Conservation (phyloP, 2,888 invertebrate genomes). For the Labia minor region DNA sequence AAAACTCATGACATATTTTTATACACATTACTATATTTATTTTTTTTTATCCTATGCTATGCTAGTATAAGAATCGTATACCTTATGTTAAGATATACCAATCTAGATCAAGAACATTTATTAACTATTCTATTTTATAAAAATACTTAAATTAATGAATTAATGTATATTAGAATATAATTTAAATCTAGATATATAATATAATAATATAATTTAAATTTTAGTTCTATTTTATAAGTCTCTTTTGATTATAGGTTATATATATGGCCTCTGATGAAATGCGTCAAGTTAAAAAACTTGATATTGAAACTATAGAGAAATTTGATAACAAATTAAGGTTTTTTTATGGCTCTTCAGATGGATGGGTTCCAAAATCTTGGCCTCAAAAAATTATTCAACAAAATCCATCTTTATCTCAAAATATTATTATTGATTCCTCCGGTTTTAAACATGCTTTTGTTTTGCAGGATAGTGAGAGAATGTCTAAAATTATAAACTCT, state of each 20-base stretch:
- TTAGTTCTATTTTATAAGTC: too few relatives aligned
- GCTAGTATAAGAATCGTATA: too few relatives aligned
- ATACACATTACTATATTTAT: too few relatives aligned
- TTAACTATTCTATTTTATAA: too few relatives aligned
- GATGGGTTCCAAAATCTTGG: slow-evolving; percentile 70
- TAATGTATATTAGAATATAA: too few relatives aligned
- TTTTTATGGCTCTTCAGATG: slow-evolving; percentile 68
- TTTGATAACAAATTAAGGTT: slow-evolving; percentile 57
- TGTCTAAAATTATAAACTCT: slow-evolving; percentile 38
- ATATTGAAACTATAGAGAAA: slow-evolving; percentile 47
- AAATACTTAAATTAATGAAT: too few relatives aligned
- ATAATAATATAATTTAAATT: too few relatives aligned
- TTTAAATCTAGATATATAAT: too few relatives aligned
- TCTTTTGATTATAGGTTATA: slow-evolving; percentile 51
- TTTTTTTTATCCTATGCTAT: too few relatives aligned
- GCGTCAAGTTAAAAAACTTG: slow-evolving; percentile 56
- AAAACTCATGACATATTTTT: too few relatives aligned
- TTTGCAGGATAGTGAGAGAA: slow-evolving; percentile 47
- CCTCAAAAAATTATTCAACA: slow-evolving; percentile 49
- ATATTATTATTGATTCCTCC: slow-evolving; percentile 46
- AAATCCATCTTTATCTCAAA: slow-evolving; percentile 48
- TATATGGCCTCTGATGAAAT: slow-evolving; percentile 70
- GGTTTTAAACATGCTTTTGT: slow-evolving; percentile 72
- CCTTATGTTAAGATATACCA: too few relatives aligned
- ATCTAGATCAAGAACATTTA: too few relatives aligned